A percentile compares a stretch with the other conserved stretches of the same genome.
Evolutionary conservation across 2,113 vertebrate species (phyloP).

Genomic region (Myrmecobius fasciatus): DNA sequence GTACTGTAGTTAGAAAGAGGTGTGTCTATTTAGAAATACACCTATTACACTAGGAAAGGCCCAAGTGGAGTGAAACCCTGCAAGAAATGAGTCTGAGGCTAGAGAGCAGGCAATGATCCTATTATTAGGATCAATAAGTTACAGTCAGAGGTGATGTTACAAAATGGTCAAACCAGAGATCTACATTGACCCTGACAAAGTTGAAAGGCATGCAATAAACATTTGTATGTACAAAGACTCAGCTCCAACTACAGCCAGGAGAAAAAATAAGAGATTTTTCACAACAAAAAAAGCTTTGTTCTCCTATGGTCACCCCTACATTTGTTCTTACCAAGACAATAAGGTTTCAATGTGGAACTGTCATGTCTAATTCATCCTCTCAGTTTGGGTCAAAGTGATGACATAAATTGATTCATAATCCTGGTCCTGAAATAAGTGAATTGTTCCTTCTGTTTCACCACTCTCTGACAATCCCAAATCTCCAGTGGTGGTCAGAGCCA

Average conservation of each 20-base stretch:
- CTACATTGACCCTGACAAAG: conserved; percentile 41
- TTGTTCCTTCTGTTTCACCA: conserved; percentile 45
- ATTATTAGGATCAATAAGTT: conserved; percentile 69
- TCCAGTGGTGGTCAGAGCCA: conserved; percentile 44
- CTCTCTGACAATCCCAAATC: conserved; percentile 46
- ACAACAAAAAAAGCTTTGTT: conserved; percentile 67
- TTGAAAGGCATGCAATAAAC: conserved; percentile 73
- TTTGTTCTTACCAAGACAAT: conserved; percentile 60
- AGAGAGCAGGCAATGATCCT: conserved; percentile 68
- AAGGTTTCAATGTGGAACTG: conserved; percentile 50
- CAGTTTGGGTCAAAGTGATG: conserved; percentile 51
- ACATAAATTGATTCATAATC: conserved; percentile 54
- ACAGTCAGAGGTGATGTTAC: conserved; percentile 53
- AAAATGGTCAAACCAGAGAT: conserved; percentile 69
- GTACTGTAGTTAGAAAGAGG: conserved; percentile 63
- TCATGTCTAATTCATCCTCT: conserved; percentile 62
- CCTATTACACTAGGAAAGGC: conserved; percentile 46
- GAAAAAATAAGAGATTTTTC: conserved; percentile 71
- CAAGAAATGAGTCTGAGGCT: conserved; percentile 68
- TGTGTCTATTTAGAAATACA: conserved; percentile 39
- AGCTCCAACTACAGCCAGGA: conserved; percentile 58
- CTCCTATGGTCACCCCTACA: conserved; percentile 60
- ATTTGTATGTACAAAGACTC: conserved; percentile 63
- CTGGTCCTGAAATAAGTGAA: background rate
- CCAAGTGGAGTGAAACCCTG: conserved; percentile 66